Conservation (phyloP, 30 jellyfish, hydroid and myxozoan species). For the Cassiopea xamachana region DNA sequence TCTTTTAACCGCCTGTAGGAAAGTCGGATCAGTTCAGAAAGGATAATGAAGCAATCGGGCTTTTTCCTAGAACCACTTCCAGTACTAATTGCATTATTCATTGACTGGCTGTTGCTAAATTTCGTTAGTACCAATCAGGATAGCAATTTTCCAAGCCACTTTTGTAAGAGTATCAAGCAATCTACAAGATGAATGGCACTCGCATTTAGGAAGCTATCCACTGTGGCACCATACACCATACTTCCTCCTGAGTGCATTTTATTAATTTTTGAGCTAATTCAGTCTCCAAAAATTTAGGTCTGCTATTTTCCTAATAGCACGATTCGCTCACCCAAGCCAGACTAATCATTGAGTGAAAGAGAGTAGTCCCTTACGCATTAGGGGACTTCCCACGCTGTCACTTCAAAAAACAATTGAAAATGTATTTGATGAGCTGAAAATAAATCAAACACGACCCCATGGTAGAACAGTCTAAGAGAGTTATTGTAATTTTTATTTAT, state of each 20-base stretch:
- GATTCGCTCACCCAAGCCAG: too few relatives aligned
- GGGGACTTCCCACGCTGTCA: too few relatives aligned
- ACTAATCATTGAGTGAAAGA: too few relatives aligned
- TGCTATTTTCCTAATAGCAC: too few relatives aligned
- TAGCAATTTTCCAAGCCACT: conserved; percentile 21
- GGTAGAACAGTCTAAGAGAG: too few relatives aligned
- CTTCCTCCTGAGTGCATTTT: conserved; percentile 1
- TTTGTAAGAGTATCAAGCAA: conserved; percentile 13
- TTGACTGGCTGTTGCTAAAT: conserved; percentile 6
- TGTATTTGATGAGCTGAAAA: too few relatives aligned
- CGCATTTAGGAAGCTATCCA: conserved; percentile 22
- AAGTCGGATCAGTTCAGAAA: conserved; percentile 2
- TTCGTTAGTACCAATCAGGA: conserved; percentile 23
- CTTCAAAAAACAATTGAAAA: too few relatives aligned
- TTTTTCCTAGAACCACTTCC: not conserved
- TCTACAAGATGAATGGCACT: conserved; percentile 31
- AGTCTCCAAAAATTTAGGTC: too few relatives aligned
- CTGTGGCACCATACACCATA: not conserved
- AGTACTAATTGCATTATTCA: not conserved
- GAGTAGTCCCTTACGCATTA: too few relatives aligned
- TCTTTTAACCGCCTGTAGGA: conserved; percentile 4
- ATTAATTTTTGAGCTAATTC: too few relatives aligned
- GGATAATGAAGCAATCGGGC: conserved; percentile 18
- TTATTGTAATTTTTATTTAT: too few relatives aligned
- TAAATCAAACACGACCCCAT: too few relatives aligned